Base-by-base conservation (phyloP, 2,113 vertebrate genomes). In the Anser cygnoides region DNA sequence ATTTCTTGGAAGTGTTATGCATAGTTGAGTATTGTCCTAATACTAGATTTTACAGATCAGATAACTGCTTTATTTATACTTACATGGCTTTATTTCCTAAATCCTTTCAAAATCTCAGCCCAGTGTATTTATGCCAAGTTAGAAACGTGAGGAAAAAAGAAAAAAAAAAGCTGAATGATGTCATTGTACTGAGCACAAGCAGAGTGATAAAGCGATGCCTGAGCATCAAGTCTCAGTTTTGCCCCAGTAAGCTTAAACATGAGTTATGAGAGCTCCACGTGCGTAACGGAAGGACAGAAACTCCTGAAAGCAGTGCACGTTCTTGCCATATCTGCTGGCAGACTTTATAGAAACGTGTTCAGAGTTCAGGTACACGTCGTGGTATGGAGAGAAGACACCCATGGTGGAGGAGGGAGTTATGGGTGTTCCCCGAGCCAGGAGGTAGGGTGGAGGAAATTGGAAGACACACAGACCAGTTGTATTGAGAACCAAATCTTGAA, bases 61-160 rank as follows among this genome's bases (percentile, higher is more conserved):
- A 39, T 90, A 79, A 23, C 26, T 74, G 33, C 52, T 87, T 88
- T 84, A 61, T 94, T 87, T 97, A 43, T 71, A 14, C 50, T 71
- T 71, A 13, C 0, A 52, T 88, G 79, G 71, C 82, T 71, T 85
- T 91, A 85, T 85, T 93, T 90, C 87, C 65, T 88, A 92, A 91
- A 91, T 86, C 49, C 52, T 87, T 97, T 66, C 25, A 87, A 63
- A 84, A 87, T 96, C 80, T 73, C 58, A 57, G 78, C 54, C 44
- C 2, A 19, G 63, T 55, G 35, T 95, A 91, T 84, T 93, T 92
- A 84, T 87, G 66, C 86, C 49, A 75, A 90, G 37, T 87, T 96
- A 74, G 66, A 96, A 96, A 93, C 80, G 58, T 65, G 43, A 26
- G 61, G 20, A 71, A 16, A 9, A 25, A 50, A 73, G 50, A 49